Base-by-base conservation (phyloP, 35 echinoderm and acorn worm species). In the Stichopus chloronotus region DNA sequence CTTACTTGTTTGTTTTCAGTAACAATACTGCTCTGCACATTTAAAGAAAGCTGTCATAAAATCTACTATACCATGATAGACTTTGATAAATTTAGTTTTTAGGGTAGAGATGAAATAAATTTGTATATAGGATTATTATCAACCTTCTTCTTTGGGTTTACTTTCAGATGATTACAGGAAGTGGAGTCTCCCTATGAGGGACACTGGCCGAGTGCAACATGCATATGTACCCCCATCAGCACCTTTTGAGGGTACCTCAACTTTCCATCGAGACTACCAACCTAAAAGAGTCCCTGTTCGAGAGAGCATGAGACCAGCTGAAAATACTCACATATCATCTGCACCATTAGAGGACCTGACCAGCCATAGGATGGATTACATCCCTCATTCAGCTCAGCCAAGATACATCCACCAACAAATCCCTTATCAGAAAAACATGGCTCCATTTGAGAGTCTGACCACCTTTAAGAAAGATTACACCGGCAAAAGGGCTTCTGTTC, bases 291-390 rank as follows among this genome's bases (percentile, higher is more conserved):
- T 78, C 9, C 60, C 79, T 9, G 69, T 96, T 72, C 83, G 95
- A 68, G 78, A 91, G 25, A 98, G 95, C 78, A 94, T 99, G 92
- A 94, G 71, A 79, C 95, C 95, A 13, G 78, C 90, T 20, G 91
- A 96, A 87, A 88, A 93, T 10, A 81, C 97, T 6, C 79, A 93
- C 58, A 58, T 87, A 56, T 99, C 97, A 22, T 81, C 83, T 10
- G 88, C 83, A 30, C 97, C 97, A 23, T 88, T 99, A 85, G 97
- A 99, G 53, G 97, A 99, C 79, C 91, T 92, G 74, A 99, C 97
- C 58, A 95, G 92, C 23, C 97, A 99, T 78, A 80, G 92, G 19
- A 61, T 96, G 7, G 92, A 94, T 11, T 99, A 95, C 83, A 94
- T 99, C 71, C 93, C 97, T 54, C 94, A 99, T 68, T 84, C 92